Conservation (phyloP, 2,797 vertebrate genomes). For the Propithecus deckenii region DNA sequence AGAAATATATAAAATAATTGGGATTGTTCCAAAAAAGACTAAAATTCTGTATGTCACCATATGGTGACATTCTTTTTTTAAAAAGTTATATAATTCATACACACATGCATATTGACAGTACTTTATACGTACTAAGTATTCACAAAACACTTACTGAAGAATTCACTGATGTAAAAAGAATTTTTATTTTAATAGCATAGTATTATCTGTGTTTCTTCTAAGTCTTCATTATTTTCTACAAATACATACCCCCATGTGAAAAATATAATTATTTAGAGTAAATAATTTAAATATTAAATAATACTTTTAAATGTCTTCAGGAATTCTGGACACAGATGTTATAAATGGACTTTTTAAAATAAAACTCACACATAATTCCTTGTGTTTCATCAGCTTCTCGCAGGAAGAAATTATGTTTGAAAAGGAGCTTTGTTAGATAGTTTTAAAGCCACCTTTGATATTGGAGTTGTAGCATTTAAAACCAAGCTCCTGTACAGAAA, state of each 20-base stretch:
- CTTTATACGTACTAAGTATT: not conserved
- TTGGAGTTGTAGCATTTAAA: not conserved
- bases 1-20: not conserved
- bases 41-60: not conserved
- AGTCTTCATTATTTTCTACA: not conserved
- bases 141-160: not conserved
- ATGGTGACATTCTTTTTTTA: not conserved
- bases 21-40: not conserved
- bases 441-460: not conserved
- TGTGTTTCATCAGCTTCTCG: not conserved
- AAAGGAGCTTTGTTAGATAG: not conserved
- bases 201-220: not conserved
- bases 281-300: not conserved
- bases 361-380: not conserved
- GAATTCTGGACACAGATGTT: not conserved
- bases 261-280: not conserved
- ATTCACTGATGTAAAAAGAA: not conserved
- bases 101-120: not conserved
- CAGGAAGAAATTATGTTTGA: not conserved
- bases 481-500: not conserved
- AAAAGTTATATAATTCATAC: not conserved
- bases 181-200: conserved; percentile 18
- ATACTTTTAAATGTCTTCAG: not conserved
- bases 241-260: not conserved
- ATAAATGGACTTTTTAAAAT: not conserved